Percentiles rank a stretch among this genome's conserved stretches.
Evolutionary conservation across 2,888 invertebrate genomes (phyloP).

Genomic region (Eilema griseolum): DNA sequence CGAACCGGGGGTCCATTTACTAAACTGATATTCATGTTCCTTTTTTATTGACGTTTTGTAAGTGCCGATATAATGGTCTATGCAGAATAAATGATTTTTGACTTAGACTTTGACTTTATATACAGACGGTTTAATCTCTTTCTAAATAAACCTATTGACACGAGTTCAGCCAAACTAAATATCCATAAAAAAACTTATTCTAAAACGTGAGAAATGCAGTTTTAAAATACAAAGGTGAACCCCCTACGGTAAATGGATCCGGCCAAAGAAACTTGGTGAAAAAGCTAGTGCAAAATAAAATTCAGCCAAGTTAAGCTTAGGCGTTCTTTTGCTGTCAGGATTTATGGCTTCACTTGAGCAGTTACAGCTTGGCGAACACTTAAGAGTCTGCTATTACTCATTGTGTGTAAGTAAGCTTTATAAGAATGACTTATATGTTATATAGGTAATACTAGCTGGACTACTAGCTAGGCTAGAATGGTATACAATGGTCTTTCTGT

Average conservation of each 20-base stretch:
- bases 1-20: too few relatives aligned
- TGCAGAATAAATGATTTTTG: too few relatives aligned
- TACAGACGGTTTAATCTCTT: too few relatives aligned
- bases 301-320: slow-evolving; percentile 48
- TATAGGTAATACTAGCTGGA: neutral
- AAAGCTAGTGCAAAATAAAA: slow-evolving; percentile 63
- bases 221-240: neutral
- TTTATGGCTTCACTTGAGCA: slow-evolving; percentile 81
- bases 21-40: too few relatives aligned
- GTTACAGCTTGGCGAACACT: slow-evolving; percentile 65
- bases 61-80: too few relatives aligned
- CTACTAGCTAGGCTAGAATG: too few relatives aligned
- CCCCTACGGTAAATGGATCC: neutral
- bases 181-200: neutral
- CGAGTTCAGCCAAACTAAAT: neutral
- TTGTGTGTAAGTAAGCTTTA: slow-evolving; percentile 13
- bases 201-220: neutral
- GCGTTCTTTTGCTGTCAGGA: slow-evolving; percentile 74
- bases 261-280: slow-evolving; percentile 26
- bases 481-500: too few relatives aligned
- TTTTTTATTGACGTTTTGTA: too few relatives aligned
- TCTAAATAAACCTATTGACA: neutral
- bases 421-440: neutral
- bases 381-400: slow-evolving; percentile 66
- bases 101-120: too few relatives aligned